phyloP scores from a whole-genome alignment of 2,888 invertebrate species.

The Proisotoma minuta region DNA sequence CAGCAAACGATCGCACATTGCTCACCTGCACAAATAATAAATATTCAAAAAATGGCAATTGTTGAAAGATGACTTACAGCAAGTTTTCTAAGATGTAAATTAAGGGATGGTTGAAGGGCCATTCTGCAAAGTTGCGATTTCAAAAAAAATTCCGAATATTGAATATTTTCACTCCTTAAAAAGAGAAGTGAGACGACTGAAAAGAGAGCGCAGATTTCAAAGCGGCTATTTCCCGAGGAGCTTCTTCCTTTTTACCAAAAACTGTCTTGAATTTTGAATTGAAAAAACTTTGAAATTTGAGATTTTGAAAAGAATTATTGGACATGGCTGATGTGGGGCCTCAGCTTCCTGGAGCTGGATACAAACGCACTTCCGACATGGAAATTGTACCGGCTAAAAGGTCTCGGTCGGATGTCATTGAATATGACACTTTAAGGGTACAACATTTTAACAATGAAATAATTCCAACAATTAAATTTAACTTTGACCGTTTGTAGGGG shows the following conservation, averaged over 20 bases:
- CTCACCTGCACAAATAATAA: slow-evolving; percentile 22
- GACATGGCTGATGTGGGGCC: too few relatives aligned
- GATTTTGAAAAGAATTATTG: neutral
- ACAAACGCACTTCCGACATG: slow-evolving; percentile 30
- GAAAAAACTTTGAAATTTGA: neutral
- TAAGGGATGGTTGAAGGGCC: slow-evolving; percentile 36
- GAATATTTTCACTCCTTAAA: too few relatives aligned
- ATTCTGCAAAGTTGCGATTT: slow-evolving; percentile 11
- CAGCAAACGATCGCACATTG: slow-evolving; percentile 35
- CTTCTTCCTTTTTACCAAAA: too few relatives aligned
- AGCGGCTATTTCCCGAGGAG: too few relatives aligned
- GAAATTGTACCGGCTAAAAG: slow-evolving; percentile 39
- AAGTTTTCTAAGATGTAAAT: slow-evolving; percentile 33
- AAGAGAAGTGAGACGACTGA: too few relatives aligned
- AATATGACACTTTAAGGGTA: slow-evolving; percentile 29
- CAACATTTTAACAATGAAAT: too few relatives aligned
- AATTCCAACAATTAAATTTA: neutral
- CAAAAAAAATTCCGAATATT: neutral
- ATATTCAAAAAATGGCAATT: neutral
- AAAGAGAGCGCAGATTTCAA: too few relatives aligned
- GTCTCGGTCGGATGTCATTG: slow-evolving; percentile 35
- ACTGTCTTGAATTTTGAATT: too few relatives aligned
- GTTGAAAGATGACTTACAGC: slow-evolving; percentile 21
- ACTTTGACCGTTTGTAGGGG: neutral
- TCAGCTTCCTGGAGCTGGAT: slow-evolving; percentile 10